Evolutionary conservation across 2,113 vertebrate genomes (phyloP).

Genomic region (Octodon degus): DNA sequence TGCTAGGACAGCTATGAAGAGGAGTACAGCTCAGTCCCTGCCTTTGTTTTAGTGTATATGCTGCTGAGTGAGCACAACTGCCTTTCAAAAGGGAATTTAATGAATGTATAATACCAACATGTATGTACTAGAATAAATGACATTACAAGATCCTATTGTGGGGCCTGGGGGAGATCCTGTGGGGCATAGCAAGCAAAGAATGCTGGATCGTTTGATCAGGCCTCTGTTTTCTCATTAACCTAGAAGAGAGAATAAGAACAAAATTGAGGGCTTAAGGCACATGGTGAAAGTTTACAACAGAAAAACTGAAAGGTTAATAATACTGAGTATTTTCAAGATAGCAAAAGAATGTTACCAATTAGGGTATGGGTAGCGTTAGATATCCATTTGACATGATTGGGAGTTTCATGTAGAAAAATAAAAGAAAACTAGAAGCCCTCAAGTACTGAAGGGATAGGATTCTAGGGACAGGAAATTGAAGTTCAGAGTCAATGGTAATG

Average conservation of each 20-base stretch:
- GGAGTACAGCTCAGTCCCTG: background rate
- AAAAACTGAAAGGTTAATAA: background rate
- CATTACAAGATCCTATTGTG: background rate
- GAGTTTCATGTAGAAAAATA: background rate
- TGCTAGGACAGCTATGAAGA: background rate
- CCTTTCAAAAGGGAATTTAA: background rate
- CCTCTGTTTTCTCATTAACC: background rate
- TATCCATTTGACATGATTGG: background rate
- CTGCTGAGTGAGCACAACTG: background rate
- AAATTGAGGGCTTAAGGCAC: background rate
- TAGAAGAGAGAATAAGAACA: background rate
- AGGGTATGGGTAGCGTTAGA: background rate
- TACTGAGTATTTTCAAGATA: background rate
- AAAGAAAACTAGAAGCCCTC: background rate
- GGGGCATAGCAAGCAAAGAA: background rate
- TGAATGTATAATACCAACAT: background rate
- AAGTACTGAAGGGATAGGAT: background rate
- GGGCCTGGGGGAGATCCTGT: no score
- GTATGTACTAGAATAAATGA: background rate
- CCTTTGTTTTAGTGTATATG: background rate
- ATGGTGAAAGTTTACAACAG: background rate
- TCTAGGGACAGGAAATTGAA: background rate
- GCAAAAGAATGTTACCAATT: background rate
- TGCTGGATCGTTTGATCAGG: background rate
- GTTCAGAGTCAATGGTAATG: background rate